Conservation (phyloP, 2,797 vertebrate genomes). For the Otolemur crassicaudatus region DNA sequence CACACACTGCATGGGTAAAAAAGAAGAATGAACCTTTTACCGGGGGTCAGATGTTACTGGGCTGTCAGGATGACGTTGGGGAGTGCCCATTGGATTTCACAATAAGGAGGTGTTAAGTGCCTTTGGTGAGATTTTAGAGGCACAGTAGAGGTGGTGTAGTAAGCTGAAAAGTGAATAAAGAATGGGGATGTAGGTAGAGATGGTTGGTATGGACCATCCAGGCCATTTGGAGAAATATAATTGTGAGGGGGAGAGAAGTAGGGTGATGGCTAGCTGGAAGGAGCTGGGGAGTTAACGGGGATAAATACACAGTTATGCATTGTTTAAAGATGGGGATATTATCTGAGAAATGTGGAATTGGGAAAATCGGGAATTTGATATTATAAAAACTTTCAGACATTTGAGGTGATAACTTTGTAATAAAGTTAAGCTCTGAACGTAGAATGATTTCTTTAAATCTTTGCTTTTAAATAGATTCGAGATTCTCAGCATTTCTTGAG, state of each 20-base stretch:
- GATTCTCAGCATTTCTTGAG: constrained; percentile 55
- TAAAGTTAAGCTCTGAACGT: constrained; percentile 42
- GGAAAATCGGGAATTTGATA: background rate
- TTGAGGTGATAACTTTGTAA: constrained; percentile 9
- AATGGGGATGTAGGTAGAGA: background rate
- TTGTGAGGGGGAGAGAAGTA: background rate
- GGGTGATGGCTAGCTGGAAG: background rate
- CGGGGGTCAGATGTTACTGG: background rate
- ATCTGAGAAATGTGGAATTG: background rate
- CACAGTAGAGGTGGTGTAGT: background rate
- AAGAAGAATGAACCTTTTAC: background rate
- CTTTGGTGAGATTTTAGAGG: background rate
- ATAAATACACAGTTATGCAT: background rate
- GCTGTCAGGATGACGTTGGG: background rate
- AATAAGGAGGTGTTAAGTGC: background rate
- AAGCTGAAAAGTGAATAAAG: background rate
- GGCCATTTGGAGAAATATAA: background rate
- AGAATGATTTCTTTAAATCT: constrained; percentile 41
- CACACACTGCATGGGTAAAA: background rate
- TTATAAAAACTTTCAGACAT: background rate
- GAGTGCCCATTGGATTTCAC: background rate
- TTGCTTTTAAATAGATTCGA: constrained; percentile 40
- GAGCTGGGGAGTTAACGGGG: background rate
- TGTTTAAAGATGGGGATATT: background rate
- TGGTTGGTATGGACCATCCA: background rate